phyloP scores from a whole-genome alignment of 2,113 vertebrate species.

The Puntigrus tetrazona region DNA sequence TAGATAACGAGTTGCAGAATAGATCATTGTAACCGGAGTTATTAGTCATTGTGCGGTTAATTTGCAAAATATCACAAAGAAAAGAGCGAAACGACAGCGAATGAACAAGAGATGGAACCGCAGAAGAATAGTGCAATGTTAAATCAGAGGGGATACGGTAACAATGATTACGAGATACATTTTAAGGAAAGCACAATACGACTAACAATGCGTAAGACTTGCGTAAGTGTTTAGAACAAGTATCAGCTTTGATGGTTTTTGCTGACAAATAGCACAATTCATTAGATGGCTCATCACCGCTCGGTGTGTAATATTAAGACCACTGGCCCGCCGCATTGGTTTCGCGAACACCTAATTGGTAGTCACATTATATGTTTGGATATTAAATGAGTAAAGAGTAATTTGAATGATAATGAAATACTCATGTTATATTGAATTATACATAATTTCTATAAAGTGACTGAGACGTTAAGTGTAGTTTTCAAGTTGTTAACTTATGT shows the following conservation, averaged over 20 bases:
- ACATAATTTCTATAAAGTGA: too few species aligned
- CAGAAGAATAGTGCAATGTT: constrained; percentile 5
- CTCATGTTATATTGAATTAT: background rate
- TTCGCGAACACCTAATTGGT: too few species aligned
- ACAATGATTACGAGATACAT: constrained; percentile 16
- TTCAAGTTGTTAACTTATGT: too few species aligned
- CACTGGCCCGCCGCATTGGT: too few species aligned
- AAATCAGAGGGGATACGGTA: constrained; percentile 31
- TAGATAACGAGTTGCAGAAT: constrained; percentile 57
- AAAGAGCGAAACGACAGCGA: constrained; percentile 16
- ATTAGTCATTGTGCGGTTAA: constrained; percentile 44
- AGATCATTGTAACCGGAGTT: constrained; percentile 48
- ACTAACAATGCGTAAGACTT: background rate
- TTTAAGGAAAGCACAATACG: constrained; percentile 15
- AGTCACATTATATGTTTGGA: background rate
- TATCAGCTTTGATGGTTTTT: background rate
- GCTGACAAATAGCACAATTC: background rate
- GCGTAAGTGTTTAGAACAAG: background rate
- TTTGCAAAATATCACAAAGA: constrained; percentile 47
- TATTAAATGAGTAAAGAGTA: background rate
- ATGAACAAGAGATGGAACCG: constrained; percentile 28
- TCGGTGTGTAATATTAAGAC: too few species aligned
- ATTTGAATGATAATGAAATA: background rate
- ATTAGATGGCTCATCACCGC: too few species aligned
- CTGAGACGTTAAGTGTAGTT: too few species aligned